Evolutionary conservation across 2,113 vertebrate genomes (phyloP).

Genomic region (Callipepla squamata): DNA sequence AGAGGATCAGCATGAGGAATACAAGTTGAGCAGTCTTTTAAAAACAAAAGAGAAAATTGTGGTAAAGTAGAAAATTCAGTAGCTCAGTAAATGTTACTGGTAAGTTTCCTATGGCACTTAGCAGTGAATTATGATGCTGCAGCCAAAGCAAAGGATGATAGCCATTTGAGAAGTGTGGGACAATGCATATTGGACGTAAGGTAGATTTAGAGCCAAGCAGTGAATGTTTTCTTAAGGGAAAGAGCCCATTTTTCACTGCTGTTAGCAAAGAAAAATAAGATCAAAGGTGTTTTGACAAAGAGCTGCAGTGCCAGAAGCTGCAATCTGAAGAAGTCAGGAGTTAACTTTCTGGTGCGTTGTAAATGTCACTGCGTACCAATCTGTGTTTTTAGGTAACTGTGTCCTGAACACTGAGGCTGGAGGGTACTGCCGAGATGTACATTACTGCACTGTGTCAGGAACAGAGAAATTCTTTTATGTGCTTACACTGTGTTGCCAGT

Average conservation of each 20-base stretch:
- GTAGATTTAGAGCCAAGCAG: not conserved
- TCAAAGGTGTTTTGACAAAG: not conserved
- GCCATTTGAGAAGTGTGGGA: not conserved
- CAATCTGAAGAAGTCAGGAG: not conserved
- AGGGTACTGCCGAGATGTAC: not conserved
- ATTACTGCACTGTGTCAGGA: not conserved
- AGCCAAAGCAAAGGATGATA: not conserved
- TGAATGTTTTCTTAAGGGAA: not conserved
- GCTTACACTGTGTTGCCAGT: not conserved
- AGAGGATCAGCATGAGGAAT: not conserved
- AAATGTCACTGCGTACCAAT: not conserved
- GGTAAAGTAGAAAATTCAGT: not conserved
- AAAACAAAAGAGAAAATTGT: not conserved
- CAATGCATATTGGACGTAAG: not conserved
- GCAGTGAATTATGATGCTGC: not conserved
- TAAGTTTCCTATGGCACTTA: not conserved
- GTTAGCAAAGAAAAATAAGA: not conserved
- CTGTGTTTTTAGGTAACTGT: not conserved
- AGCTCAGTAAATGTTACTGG: not conserved
- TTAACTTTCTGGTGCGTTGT: not conserved
- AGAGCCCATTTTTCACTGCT: not conserved
- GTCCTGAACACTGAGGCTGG: not conserved
- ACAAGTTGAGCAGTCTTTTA: not conserved
- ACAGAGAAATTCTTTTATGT: not conserved
- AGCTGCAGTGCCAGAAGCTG: not conserved